phyloP scores from a whole-genome alignment of 2,888 invertebrate species.

The Caenorhabditis plicata region DNA sequence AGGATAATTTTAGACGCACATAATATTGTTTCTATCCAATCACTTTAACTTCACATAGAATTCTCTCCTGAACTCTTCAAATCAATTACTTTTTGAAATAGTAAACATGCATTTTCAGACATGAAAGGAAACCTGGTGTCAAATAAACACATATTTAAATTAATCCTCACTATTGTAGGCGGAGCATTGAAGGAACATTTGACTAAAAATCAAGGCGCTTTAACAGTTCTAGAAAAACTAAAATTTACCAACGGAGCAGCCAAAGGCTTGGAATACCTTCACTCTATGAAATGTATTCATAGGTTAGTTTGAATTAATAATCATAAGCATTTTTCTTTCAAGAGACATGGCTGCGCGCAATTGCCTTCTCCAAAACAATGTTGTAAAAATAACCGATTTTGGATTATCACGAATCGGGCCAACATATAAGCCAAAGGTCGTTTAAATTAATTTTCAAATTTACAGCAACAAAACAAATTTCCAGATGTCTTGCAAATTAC shows the following conservation, averaged over 20 bases:
- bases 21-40: no score
- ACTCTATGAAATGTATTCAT: constrained; percentile 23
- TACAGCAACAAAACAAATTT: no score
- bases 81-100: no score
- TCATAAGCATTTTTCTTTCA: background rate
- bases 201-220: background rate
- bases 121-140: no score
- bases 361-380: constrained; percentile 11
- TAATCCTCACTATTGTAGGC: no score
- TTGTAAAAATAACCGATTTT: constrained; percentile 37
- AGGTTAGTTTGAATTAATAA: background rate
- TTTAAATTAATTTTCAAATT: background rate
- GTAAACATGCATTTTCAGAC: no score
- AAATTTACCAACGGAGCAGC: constrained; percentile 11
- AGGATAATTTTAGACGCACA: no score
- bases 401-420: constrained; percentile 25
- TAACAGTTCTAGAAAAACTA: background rate
- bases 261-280: constrained; percentile 20
- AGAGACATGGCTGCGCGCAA: constrained; percentile 26
- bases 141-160: no score
- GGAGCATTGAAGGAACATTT: constrained; percentile 11
- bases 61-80: no score
- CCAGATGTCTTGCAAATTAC: constrained; percentile 21
- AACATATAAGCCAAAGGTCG: constrained; percentile 9
- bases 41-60: no score